Conservation (phyloP, 2,113 vertebrate species). For the Cynoglossus semilaevis region DNA sequence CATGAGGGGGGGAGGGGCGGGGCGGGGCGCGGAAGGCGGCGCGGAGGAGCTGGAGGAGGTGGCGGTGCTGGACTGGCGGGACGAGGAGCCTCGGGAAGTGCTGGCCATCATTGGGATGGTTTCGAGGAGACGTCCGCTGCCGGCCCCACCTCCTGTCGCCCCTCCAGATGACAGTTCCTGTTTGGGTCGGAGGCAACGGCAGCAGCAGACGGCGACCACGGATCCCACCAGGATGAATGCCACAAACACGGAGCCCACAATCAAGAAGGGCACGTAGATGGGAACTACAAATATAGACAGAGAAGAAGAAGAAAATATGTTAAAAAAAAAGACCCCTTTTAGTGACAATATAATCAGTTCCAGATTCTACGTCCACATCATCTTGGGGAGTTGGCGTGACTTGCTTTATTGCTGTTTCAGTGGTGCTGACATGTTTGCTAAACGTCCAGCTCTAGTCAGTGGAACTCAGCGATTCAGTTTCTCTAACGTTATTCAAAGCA, state of each 20-base stretch:
- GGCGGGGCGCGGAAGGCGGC: constrained; percentile 80
- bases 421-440: too few relatives aligned
- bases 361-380: too few relatives aligned
- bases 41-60: constrained; percentile 96
- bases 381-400: too few relatives aligned
- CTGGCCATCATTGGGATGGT: constrained; percentile 98
- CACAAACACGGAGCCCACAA: constrained; percentile 95
- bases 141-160: constrained; percentile 47
- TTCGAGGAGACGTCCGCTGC: constrained; percentile 85
- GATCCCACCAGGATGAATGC: constrained; percentile 95
- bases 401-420: too few relatives aligned
- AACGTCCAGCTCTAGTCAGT: too few relatives aligned
- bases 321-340: background rate
- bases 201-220: constrained; percentile 92
- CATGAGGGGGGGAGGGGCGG: constrained; percentile 77
- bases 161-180: constrained; percentile 89
- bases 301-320: background rate
- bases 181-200: constrained; percentile 93
- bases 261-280: constrained; percentile 97
- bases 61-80: constrained; percentile 94
- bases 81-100: constrained; percentile 90
- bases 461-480: too few relatives aligned
- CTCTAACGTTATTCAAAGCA: background rate
- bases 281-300: constrained; percentile 80
- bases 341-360: background rate